These are phyloP conservation scores for Umimayanthus chanpuru DNA, from an alignment of 92 coral and sea anemone species.

Conservation along the genomic window DNA sequence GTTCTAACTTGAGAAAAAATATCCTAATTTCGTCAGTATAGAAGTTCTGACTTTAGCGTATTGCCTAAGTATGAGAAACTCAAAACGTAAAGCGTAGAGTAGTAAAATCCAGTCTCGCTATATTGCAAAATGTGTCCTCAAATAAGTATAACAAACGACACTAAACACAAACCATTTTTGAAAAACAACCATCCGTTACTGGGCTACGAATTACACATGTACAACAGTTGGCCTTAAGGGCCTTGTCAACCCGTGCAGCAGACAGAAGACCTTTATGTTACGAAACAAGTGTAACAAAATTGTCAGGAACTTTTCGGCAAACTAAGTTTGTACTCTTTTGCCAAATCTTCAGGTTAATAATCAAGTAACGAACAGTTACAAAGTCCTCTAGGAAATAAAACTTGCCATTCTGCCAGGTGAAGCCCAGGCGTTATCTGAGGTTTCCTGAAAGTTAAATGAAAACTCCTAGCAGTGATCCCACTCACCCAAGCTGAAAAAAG, in stretches of 20 bases:
- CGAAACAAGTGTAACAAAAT: slow-evolving; percentile 26
- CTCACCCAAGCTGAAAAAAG: neutral
- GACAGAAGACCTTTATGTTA: neutral
- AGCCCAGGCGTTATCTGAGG: slow-evolving; percentile 12
- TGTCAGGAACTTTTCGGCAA: neutral
- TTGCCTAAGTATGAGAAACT: too few relatives aligned
- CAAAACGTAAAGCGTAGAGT: too few relatives aligned
- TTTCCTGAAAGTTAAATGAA: slow-evolving; percentile 15
- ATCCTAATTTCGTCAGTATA: too few relatives aligned
- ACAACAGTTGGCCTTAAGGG: too few relatives aligned
- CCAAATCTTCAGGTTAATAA: neutral
- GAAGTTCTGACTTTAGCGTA: too few relatives aligned
- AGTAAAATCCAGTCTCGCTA: too few relatives aligned
- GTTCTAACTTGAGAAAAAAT: too few relatives aligned
- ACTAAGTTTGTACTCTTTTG: neutral
- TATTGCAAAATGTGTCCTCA: too few relatives aligned
- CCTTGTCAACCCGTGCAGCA: neutral
- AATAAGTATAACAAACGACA: too few relatives aligned
- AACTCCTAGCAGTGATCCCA: neutral
- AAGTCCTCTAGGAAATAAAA: neutral
- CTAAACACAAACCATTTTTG: too few relatives aligned
- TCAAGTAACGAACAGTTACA: neutral
- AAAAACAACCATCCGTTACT: too few relatives aligned
- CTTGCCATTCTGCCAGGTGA: slow-evolving; percentile 29
- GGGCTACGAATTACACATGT: too few relatives aligned